phyloP scores from a whole-genome alignment of 1,140 invertebrate genomes.

The Drosophila lacteicornis region DNA sequence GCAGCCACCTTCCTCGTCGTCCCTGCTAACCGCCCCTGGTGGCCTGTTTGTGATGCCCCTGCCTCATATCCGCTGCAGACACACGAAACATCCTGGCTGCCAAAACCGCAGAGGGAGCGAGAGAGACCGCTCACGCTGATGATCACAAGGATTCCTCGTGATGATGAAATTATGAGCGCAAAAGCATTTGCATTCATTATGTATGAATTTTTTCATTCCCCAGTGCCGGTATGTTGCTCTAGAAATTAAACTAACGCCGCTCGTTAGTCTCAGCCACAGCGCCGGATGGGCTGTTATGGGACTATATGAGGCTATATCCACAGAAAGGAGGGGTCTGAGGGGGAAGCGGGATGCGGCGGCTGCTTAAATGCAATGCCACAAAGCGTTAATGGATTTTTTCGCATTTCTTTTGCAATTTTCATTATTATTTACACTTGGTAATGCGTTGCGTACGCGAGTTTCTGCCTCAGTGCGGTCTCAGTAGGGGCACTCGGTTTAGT shows the following conservation, averaged over 20 bases:
- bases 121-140: constrained; percentile 14
- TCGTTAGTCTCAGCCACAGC: constrained; percentile 61
- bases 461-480: constrained; percentile 27
- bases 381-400: constrained; percentile 78
- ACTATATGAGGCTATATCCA: neutral
- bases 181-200: constrained; percentile 83
- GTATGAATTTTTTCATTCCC: constrained; percentile 62
- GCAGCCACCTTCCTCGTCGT: constrained; percentile 1
- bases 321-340: neutral
- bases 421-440: constrained; percentile 78
- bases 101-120: constrained; percentile 65
- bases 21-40: constrained; percentile 21
- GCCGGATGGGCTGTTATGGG: constrained; percentile 35
- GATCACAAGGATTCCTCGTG: constrained; percentile 45
- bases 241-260: constrained; percentile 82
- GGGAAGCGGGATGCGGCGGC: constrained; percentile 27
- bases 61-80: constrained; percentile 79
- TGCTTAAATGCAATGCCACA: constrained; percentile 77
- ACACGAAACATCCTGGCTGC: constrained; percentile 77
- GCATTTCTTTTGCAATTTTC: constrained; percentile 60
- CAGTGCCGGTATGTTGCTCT: constrained; percentile 52
- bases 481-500: constrained; percentile 17
- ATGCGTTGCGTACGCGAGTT: constrained; percentile 45
- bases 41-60: constrained; percentile 79
- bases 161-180: constrained; percentile 81